Conservation (phyloP, 1,140 invertebrate species). For the Sesamia nonagrioides region DNA sequence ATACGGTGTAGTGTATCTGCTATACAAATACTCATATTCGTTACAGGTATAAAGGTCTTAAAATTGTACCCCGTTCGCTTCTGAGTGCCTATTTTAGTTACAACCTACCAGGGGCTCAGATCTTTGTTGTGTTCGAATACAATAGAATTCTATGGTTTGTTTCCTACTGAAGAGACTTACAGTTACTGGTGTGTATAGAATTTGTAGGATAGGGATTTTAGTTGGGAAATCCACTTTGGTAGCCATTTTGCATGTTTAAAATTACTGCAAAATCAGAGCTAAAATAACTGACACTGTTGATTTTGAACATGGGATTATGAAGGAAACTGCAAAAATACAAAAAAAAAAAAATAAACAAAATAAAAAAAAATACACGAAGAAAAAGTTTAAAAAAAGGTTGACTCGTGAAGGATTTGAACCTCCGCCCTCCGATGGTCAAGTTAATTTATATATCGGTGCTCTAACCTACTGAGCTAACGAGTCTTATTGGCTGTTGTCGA, state of each 20-base stretch:
- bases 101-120: not conserved
- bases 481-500: not conserved
- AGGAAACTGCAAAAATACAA: too few species aligned
- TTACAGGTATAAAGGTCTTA: conserved; percentile 4
- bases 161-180: not conserved
- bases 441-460: conserved; percentile 27
- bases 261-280: too few species aligned
- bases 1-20: not conserved
- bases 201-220: too few species aligned
- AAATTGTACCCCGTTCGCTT: not conserved
- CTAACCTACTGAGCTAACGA: conserved; percentile 38
- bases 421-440: conserved; percentile 33
- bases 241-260: too few species aligned
- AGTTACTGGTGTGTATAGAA: not conserved
- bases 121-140: conserved; percentile 1
- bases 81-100: not conserved
- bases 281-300: too few species aligned
- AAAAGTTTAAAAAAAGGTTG: not conserved
- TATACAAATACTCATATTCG: not conserved
- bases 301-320: too few species aligned
- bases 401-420: conserved; percentile 40
- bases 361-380: not conserved
- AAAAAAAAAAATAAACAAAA: too few species aligned
- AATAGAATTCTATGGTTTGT: not conserved
- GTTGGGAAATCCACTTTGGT: too few species aligned